phyloP scores from a whole-genome alignment of 2,888 invertebrate genomes.

The Linnaemya vulpina region DNA sequence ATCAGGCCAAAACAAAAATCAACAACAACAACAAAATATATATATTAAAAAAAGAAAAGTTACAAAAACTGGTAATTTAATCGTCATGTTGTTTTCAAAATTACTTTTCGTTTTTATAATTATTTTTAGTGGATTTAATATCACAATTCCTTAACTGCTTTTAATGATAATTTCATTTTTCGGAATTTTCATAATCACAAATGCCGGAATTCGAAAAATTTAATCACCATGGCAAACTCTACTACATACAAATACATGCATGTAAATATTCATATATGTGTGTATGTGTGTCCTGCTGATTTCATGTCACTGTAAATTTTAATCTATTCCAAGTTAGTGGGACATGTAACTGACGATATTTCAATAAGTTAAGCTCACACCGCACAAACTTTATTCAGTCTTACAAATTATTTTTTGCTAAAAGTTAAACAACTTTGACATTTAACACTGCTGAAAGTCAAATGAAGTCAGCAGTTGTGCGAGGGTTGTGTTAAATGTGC shows the following conservation, averaged over 20 bases:
- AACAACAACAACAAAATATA: too few relatives aligned
- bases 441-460: slow-evolving; percentile 4
- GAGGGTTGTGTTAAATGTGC: neutral
- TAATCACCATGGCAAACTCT: too few relatives aligned
- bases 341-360: slow-evolving; percentile 7
- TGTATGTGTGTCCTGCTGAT: neutral
- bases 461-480: slow-evolving; percentile 1
- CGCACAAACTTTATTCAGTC: slow-evolving; percentile 20
- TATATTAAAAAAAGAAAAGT: neutral
- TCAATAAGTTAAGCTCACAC: slow-evolving; percentile 20
- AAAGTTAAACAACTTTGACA: slow-evolving; percentile 31
- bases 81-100: too few relatives aligned
- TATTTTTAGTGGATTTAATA: too few relatives aligned
- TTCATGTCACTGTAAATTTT: slow-evolving; percentile 1
- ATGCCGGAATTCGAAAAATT: too few relatives aligned
- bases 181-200: too few relatives aligned
- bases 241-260: too few relatives aligned
- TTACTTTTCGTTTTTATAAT: too few relatives aligned
- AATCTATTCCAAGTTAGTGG: neutral
- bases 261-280: too few relatives aligned
- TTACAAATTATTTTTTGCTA: slow-evolving; percentile 17
- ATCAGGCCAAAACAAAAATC: neutral
- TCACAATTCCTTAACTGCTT: neutral
- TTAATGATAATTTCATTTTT: neutral
- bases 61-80: neutral